A percentile compares a stretch with the other conserved stretches of the same genome.
These are phyloP conservation scores for Enteromius thamalakanensis DNA, from an alignment of 2,797 vertebrate genomes.

Conservation along the genomic window DNA sequence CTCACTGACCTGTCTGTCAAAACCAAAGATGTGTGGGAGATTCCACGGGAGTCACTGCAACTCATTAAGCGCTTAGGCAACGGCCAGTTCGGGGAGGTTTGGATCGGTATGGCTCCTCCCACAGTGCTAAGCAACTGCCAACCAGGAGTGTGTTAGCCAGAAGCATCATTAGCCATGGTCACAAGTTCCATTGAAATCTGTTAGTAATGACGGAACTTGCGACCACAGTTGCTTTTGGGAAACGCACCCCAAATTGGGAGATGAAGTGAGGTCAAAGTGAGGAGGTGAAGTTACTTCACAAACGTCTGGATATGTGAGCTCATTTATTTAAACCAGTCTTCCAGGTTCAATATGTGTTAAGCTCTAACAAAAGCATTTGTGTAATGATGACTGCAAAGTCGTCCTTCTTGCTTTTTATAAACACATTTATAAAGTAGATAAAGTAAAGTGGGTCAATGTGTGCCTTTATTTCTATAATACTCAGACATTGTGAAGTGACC, in stretches of 20 bases:
- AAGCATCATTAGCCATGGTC: not conserved
- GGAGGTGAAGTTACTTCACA: slow-evolving; percentile 29
- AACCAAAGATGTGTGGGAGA: slow-evolving; percentile 99
- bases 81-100: slow-evolving; percentile 99
- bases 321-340: not conserved
- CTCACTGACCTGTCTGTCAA: slow-evolving; percentile 98
- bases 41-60: slow-evolving; percentile 94
- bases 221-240: not conserved
- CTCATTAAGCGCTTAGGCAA: slow-evolving; percentile 98
- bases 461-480: not conserved
- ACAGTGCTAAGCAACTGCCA: slow-evolving; percentile 65
- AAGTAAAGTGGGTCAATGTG: not conserved
- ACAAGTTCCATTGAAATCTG: not conserved
- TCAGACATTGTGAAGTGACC: slow-evolving; percentile 40
- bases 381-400: not conserved
- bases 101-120: slow-evolving; percentile 93
- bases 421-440: not conserved
- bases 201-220: not conserved
- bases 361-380: not conserved
- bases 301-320: slow-evolving; percentile 1
- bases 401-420: not conserved
- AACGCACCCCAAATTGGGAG: slow-evolving; percentile 57
- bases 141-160: slow-evolving; percentile 24
- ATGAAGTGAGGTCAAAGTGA: slow-evolving; percentile 76
- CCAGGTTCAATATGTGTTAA: not conserved